Conservation (phyloP, 2,113 vertebrate genomes). For the Nyctereutes procyonoides region DNA sequence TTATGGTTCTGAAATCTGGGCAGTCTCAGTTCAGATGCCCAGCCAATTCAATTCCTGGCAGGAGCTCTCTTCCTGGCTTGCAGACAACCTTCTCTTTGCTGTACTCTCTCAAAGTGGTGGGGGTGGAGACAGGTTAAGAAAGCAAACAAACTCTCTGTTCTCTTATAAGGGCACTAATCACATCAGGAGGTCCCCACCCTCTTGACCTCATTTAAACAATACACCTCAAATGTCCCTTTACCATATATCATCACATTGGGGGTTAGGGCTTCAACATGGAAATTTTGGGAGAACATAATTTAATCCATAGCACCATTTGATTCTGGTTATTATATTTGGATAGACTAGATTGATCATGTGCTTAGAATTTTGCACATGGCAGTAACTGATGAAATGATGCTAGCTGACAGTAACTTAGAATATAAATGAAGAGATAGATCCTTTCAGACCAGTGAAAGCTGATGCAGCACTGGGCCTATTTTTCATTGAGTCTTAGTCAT, state of each 20-base stretch:
- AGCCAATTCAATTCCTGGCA: background rate
- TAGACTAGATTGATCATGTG: background rate
- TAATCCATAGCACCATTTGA: background rate
- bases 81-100: background rate
- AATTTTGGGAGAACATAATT: background rate
- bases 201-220: background rate
- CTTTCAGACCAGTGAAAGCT: background rate
- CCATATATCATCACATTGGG: background rate
- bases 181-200: background rate
- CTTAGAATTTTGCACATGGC: background rate
- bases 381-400: constrained; percentile 36
- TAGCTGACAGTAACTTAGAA: background rate
- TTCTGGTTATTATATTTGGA: constrained; percentile 20
- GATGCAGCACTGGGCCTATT: background rate
- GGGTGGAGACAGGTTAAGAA: background rate
- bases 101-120: background rate
- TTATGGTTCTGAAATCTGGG: background rate
- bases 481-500: constrained; percentile 13
- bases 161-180: background rate
- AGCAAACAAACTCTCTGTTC: background rate
- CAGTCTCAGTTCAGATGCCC: background rate
- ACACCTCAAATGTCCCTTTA: background rate
- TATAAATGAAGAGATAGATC: background rate
- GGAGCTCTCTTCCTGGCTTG: background rate
- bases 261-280: background rate